A percentile compares a stretch with the other conserved stretches of the same genome.
Conservation (phyloP, 2,888 invertebrate species). For the Notodonta ziczac region DNA sequence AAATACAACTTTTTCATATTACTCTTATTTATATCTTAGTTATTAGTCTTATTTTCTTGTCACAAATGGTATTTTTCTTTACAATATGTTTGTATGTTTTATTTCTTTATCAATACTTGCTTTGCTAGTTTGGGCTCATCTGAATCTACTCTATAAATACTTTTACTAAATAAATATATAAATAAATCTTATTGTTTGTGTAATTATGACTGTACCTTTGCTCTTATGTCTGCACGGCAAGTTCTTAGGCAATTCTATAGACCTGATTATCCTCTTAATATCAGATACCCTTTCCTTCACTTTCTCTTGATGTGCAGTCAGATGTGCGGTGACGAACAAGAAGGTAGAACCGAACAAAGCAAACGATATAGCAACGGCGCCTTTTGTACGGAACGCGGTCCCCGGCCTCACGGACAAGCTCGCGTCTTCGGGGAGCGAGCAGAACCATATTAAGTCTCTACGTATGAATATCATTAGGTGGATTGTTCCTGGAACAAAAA, state of each 20-base stretch:
- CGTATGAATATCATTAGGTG: slow-evolving; percentile 95
- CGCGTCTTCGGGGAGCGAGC: slow-evolving; percentile 95
- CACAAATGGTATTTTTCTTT: no score
- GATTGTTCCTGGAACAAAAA: slow-evolving; percentile 87
- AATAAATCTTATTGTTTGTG: no score
- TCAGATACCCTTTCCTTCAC: slow-evolving; percentile 94
- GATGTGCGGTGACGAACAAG: slow-evolving; percentile 97
- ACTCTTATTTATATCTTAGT: no score
- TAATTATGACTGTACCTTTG: slow-evolving; percentile 79
- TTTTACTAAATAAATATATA: no score
- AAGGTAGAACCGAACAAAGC: slow-evolving; percentile 97
- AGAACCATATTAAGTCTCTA: slow-evolving; percentile 97
- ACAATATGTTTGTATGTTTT: no score
- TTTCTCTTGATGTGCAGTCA: slow-evolving; percentile 96
- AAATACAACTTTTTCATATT: no score
- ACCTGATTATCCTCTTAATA: slow-evolving; percentile 92
- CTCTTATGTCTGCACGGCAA: slow-evolving; percentile 90
- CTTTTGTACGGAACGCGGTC: slow-evolving; percentile 96
- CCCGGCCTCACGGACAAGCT: slow-evolving; percentile 95
- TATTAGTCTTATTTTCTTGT: no score
- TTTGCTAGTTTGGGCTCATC: no score
- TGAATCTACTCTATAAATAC: no score
- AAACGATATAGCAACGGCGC: slow-evolving; percentile 96
- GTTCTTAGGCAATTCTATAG: slow-evolving; percentile 92
- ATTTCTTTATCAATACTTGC: no score